Percentiles rank a stretch among this genome's conserved stretches.
Conservation (phyloP, 2,888 invertebrate genomes). For the Rhodophaea formosa region DNA sequence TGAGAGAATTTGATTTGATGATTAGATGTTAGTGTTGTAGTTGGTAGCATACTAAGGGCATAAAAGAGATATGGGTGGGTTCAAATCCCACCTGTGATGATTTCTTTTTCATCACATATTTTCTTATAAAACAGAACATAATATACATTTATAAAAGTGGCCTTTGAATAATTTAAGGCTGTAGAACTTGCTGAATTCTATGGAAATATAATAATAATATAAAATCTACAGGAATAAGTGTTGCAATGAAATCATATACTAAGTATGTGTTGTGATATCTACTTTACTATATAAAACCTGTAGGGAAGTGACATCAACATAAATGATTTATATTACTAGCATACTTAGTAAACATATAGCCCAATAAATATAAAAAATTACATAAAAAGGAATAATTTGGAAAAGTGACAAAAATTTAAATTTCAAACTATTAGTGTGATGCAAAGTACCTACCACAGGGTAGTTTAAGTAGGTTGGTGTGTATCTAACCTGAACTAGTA, state of each 20-base stretch:
- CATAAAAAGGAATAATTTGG: neutral
- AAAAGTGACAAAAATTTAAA: neutral
- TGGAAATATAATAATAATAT: neutral
- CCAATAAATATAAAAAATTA: neutral
- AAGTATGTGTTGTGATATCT: neutral
- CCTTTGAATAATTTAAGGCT: too few relatives aligned
- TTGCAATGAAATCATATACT: neutral
- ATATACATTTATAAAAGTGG: too few relatives aligned
- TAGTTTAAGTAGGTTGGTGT: constrained; percentile 21
- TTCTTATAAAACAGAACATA: too few relatives aligned
- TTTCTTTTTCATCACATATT: too few relatives aligned
- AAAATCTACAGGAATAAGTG: neutral
- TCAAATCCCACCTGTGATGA: too few relatives aligned
- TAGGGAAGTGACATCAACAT: neutral
- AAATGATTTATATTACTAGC: neutral
- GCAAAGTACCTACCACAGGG: neutral
- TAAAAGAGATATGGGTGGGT: too few relatives aligned
- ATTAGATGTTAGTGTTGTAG: too few relatives aligned
- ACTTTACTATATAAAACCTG: neutral
- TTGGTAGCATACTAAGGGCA: too few relatives aligned
- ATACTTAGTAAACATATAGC: neutral
- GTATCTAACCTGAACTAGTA: constrained; percentile 90
- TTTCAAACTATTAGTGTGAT: neutral
- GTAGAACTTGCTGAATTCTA: too few relatives aligned
- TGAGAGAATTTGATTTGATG: too few relatives aligned